Base-by-base conservation (phyloP, 2,888 invertebrate genomes). In the Dorcus hopei region DNA sequence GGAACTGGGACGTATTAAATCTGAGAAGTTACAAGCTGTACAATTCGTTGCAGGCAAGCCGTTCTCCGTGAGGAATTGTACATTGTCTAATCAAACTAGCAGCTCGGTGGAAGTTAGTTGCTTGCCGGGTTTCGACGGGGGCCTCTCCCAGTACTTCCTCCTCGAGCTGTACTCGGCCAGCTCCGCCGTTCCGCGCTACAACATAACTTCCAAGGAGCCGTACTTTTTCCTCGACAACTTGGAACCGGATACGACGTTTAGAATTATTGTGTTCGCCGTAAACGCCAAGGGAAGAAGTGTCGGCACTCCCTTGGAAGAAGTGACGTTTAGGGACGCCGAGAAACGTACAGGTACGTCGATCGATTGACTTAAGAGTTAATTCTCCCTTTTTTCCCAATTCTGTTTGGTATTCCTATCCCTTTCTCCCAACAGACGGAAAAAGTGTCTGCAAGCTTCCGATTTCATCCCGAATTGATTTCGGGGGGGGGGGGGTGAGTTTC, bases 71-170 rank as follows among this genome's bases (percentile, higher is more conserved):
- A 87, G 88, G 62, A 94, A 94, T 81, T 94, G 94, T 79, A 85
- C 89, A 54, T 81, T 93, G 68, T 88, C 88, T 77, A 94, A 94
- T 80, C 90, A 91, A 77, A 93, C 93, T 11, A 87, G 89, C 71
- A 90, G 88, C 70, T 89, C 90, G 61, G 90, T 91, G 68, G 78
- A 79, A 59, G 90, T 93, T 67, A 86, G 87, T 71, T 94, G 94
- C 77, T 84, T 88, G 72, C 82, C 91, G 23, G 91, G 91, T 68
- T 93, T 93, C 80, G 93, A 94, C 80, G 94, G 94, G 59, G 94
- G 94, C 65, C 85, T 94, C 71, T 91, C 93, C 59, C 93, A 94
- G 81, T 84, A 85, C 76, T 94, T 94, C 81, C 82, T 91, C 54
- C 83, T 94, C 65, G 93, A 93, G 80, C 85, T 93, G 67, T 90